phyloP scores from a whole-genome alignment of 2,113 vertebrate species.

The Motacilla tschutschensis region DNA sequence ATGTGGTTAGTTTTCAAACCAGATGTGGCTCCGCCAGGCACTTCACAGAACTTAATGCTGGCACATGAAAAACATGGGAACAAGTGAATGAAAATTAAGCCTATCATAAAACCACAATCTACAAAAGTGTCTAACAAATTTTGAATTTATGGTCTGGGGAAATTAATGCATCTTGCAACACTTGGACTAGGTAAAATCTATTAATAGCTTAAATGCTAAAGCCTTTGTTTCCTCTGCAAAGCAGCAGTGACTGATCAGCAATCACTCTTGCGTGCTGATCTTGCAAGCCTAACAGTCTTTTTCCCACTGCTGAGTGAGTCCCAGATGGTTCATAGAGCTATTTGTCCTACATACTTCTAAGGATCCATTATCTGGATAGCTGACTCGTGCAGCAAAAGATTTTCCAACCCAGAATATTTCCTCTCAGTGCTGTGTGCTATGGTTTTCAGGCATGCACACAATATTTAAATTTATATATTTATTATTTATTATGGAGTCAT shows the following conservation, averaged over 20 bases:
- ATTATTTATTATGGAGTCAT: neutral
- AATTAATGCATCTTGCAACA: neutral
- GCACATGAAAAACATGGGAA: neutral
- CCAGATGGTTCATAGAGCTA: constrained; percentile 37
- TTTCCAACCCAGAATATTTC: neutral
- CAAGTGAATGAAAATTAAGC: neutral
- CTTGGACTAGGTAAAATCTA: neutral
- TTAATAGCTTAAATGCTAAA: neutral
- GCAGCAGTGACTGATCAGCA: constrained; percentile 24
- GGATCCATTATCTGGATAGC: constrained; percentile 24
- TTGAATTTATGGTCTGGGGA: neutral
- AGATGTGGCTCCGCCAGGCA: neutral
- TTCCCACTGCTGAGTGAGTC: constrained; percentile 23
- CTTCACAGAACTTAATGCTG: neutral
- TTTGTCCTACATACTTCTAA: constrained; percentile 50
- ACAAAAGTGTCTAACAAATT: neutral
- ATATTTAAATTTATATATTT: neutral
- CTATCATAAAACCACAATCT: neutral
- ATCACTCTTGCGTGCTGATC: neutral
- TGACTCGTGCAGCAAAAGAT: neutral
- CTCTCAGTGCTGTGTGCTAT: neutral
- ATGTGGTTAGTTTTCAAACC: neutral
- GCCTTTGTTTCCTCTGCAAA: constrained; percentile 6
- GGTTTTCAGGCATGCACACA: neutral
- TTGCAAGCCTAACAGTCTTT: constrained; percentile 12